phyloP scores from a whole-genome alignment of 2,113 vertebrate species.

The Pantherophis guttatus region DNA sequence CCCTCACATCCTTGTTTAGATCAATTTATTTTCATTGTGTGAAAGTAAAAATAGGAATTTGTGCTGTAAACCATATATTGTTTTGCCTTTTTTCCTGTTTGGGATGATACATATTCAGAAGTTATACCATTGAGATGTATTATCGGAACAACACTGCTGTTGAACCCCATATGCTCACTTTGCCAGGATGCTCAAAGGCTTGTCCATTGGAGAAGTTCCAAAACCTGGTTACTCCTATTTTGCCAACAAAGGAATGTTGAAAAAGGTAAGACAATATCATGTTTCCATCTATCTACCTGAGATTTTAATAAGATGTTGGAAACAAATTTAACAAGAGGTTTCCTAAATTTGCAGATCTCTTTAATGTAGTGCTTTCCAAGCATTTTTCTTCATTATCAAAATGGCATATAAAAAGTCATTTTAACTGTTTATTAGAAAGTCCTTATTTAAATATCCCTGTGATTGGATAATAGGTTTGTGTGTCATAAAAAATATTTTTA shows the following conservation, averaged over 20 bases:
- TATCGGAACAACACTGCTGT: conserved; percentile 76
- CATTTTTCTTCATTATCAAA: neutral
- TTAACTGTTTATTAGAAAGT: neutral
- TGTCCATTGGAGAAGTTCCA: conserved; percentile 79
- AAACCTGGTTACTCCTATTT: conserved; percentile 72
- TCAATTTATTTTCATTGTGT: neutral
- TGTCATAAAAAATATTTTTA: neutral
- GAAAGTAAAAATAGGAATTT: neutral
- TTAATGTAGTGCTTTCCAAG: neutral
- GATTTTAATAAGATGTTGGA: neutral
- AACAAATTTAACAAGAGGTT: neutral
- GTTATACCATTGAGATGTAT: conserved; percentile 77
- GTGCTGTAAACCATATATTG: neutral
- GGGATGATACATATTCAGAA: conserved; percentile 48
- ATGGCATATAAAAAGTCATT: neutral
- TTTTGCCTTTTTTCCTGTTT: conserved; percentile 2
- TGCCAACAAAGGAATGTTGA: conserved; percentile 73
- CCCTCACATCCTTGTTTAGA: neutral
- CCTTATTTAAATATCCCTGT: neutral
- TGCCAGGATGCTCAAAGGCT: conserved; percentile 79
- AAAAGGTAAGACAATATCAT: neutral
- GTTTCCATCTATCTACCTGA: neutral
- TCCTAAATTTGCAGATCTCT: neutral
- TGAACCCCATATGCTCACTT: conserved; percentile 70
- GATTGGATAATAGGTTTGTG: neutral